Evolutionary conservation across 2,888 invertebrate genomes (phyloP), one percentile per base, ranked within the genome.

Genomic region (Adelphocoris suturalis): DNA sequence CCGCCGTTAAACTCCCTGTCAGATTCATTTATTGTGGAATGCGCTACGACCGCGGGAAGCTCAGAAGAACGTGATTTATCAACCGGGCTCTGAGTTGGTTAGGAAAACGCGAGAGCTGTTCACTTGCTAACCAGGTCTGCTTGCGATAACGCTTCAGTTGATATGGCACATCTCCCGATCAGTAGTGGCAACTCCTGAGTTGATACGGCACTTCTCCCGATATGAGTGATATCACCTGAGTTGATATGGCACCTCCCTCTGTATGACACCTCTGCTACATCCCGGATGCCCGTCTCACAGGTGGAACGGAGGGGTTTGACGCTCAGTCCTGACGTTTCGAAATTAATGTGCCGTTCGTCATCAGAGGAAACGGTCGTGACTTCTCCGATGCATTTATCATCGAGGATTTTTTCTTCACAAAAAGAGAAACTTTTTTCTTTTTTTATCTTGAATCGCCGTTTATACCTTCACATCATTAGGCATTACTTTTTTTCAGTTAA

Each of bases 341-440:
- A 86, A 86, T 86, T 86, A 86, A 86, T 86, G 86, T 68, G 19
- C 52, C 86, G 75, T 86, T 86, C 86, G 86, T 75, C 86, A 86
- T 86, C 68, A 68, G 68, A 68, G 68, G 57, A 75, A 86, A 86
- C 46, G 55, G 84, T 84, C 84, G 84, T 84, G 84, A 84, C 84
- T 84, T 28, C 84, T 55, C 52, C 46, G 28, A 57, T 55, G 55
- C 84, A 84, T 84, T 84, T 84, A 84, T 84, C 84, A 84, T 84
- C 57, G 16, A 12, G 14, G 55, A 23, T 19, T 84, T 84, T 84
- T 84, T 46, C 19, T 52, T 84, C 57, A 23, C 19, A 13, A 68
- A 68, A 68, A 68, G 19, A 61, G 27, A 23, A 68, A 23, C 3
- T 23, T 23, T 68, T 68, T n/a, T n/a, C n/a, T n/a, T 37, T 68